Base-by-base conservation (phyloP, 23 tunicate genomes). In the Oikopleura dioica region DNA sequence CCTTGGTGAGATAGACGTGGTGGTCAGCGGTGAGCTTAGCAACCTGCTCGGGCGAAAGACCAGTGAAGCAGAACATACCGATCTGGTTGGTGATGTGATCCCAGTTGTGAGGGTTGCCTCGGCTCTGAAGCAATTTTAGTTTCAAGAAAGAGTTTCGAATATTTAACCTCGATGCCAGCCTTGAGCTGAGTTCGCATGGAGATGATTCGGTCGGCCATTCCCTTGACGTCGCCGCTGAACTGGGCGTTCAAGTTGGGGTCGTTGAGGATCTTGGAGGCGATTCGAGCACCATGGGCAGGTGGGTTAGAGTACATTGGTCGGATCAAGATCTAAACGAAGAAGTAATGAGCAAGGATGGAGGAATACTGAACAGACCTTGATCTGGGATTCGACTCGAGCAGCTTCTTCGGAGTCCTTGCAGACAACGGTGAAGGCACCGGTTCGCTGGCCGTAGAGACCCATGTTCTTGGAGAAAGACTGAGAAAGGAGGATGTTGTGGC, bases 61-160 rank as follows among this genome's bases (percentile, higher is more conserved):
- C 96, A 35, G 96, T 89, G 69, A 58, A 89, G 69, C 96, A 89
- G 78, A 89, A 89, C 96, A 89, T 89, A 75, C 96, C 96, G 78
- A 89, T 89, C 59, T 89, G 96, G 67, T 89, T 86, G 33, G 80
- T 77, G 37, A 89, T 89, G 69, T 89, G 96, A 1, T 59, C 2
- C 96, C 96, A 89, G 78, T 89, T 80, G 21, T 79, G 80, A 1
- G 77, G 77, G 36, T 83, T 81, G 0, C 96, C 96, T 82, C 84
- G 89, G n/a, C n/a, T n/a, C n/a, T n/a, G n/a, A n/a, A n/a, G n/a
- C n/a, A n/a, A n/a, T n/a, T n/a, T n/a, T n/a, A n/a, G n/a, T n/a
- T n/a, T n/a, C n/a, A n/a, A n/a, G n/a, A n/a, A n/a, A n/a, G n/a
- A n/a, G n/a, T n/a, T n/a, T n/a, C n/a, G n/a, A n/a, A n/a, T n/a